phyloP scores from a whole-genome alignment of 2,797 vertebrate genomes.

The Enoplosus armatus region DNA sequence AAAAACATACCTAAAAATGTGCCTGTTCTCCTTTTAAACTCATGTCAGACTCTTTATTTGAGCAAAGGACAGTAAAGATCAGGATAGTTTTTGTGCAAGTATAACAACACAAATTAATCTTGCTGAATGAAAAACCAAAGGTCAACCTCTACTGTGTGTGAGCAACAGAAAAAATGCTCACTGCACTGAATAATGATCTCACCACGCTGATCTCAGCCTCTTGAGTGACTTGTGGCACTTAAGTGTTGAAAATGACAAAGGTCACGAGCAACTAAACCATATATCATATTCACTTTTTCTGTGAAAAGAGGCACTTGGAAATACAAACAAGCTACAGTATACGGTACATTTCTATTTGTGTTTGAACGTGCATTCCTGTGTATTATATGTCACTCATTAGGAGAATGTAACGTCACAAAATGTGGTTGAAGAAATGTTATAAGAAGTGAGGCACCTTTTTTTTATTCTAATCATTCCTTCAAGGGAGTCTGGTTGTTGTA shows the following conservation, averaged over 20 bases:
- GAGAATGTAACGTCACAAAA: not conserved
- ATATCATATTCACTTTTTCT: slow-evolving; percentile 55
- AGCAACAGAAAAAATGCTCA: slow-evolving; percentile 41
- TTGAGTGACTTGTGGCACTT: slow-evolving; percentile 13
- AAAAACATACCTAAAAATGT: slow-evolving; percentile 34
- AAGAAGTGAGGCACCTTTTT: slow-evolving; percentile 6
- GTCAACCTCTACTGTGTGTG: slow-evolving; percentile 33
- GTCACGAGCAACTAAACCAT: slow-evolving; percentile 48
- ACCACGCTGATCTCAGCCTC: slow-evolving; percentile 25
- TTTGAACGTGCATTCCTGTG: not conserved
- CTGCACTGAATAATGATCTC: slow-evolving; percentile 42
- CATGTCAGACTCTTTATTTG: not conserved
- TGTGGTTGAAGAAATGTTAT: not conserved
- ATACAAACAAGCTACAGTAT: slow-evolving; percentile 23
- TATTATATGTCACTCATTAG: slow-evolving; percentile 5
- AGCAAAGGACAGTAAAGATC: not conserved
- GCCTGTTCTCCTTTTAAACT: not conserved
- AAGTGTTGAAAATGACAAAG: slow-evolving; percentile 70
- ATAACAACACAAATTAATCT: slow-evolving; percentile 8
- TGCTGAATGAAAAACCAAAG: slow-evolving; percentile 32
- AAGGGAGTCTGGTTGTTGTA: not conserved
- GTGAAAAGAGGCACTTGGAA: slow-evolving; percentile 21
- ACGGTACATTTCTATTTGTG: slow-evolving; percentile 17
- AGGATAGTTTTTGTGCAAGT: not conserved
- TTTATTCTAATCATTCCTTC: not conserved